phyloP scores from a whole-genome alignment of 2,888 invertebrate species.

The Petrolisthes cinctipes region DNA sequence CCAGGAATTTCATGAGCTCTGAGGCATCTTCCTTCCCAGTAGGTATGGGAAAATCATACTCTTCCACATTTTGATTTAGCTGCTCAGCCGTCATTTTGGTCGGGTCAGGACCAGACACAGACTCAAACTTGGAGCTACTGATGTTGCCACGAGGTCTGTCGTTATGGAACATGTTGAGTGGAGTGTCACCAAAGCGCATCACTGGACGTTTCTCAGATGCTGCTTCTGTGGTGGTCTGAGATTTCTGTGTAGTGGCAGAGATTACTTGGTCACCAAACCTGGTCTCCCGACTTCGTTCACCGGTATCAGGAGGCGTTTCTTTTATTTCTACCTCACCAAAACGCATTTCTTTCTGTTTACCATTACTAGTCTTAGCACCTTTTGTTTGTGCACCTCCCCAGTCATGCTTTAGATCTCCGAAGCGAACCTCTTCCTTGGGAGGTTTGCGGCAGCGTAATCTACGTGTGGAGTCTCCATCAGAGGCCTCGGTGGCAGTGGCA shows the following conservation, averaged over 20 bases:
- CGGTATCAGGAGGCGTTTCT: constrained; percentile 13
- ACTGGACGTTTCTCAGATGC: constrained; percentile 43
- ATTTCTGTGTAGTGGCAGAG: constrained; percentile 10
- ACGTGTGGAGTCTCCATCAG: constrained; percentile 49
- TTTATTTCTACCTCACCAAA: constrained; percentile 60
- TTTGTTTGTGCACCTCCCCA: constrained; percentile 61
- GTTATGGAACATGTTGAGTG: constrained; percentile 55
- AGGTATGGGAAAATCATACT: constrained; percentile 65
- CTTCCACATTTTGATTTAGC: constrained; percentile 65
- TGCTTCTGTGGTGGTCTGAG: constrained; percentile 19
- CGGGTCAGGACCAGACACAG: constrained; percentile 64
- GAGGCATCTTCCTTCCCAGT: constrained; percentile 64
- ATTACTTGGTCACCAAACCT: constrained; percentile 36
- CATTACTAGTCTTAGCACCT: constrained; percentile 36
- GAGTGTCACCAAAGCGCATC: constrained; percentile 62
- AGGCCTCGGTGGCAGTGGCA: constrained; percentile 36
- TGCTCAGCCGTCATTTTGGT: constrained; percentile 64
- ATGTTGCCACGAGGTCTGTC: constrained; percentile 21
- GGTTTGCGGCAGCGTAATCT: constrained; percentile 34
- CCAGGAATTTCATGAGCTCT: constrained; percentile 59
- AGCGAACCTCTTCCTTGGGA: constrained; percentile 62
- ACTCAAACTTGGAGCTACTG: constrained; percentile 64
- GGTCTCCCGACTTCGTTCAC: constrained; percentile 29
- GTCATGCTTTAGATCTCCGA: constrained; percentile 64
- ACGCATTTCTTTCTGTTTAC: constrained; percentile 60